Evolutionary conservation across 2,113 vertebrate genomes (phyloP), one percentile per base, ranked within the genome.

Genomic region (Calidris pugnax): DNA sequence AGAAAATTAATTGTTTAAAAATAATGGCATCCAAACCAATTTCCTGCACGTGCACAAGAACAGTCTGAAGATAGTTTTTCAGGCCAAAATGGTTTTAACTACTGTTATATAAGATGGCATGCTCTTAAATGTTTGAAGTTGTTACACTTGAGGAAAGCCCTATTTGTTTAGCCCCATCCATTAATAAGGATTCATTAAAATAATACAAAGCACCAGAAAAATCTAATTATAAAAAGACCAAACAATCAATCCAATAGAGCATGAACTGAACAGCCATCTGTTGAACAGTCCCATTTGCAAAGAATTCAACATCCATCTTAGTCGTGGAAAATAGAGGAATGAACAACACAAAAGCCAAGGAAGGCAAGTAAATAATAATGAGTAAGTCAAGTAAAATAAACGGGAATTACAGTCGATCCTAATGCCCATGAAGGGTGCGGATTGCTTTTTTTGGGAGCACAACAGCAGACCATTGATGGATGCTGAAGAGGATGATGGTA

Each of bases 181-280:
- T 92, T 96, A 94, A 90, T 95, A 94, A 94, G 63, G 66, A 81
- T 77, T 97, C 86, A 97, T 97, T 97, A 97, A 96, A 96, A 97
- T 94, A 96, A 93, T 92, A 95, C 85, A 93, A 96, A 96, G 90
- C 85, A 87, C 76, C 81, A 96, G 89, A 87, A 96, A 96, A 92
- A 89, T 93, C 87, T 76, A 91, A 96, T 97, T 96, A 89, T 62
- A 51, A 95, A 85, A 93, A 95, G 90, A 93, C 81, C 79, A 93
- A 91, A 87, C 75, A 93, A 92, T 96, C 88, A 88, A 85, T 86
- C 92, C 93, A 94, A 82, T 82, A 91, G 93, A 96, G 93, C 90
- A 78, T 87, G 96, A 97, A 94, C 88, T 55, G 69, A 95, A 80
- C 76, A 90, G 57, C 96, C 95, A 96, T 96, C 95, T 97, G 96